Evolutionary conservation across 2,888 invertebrate species (phyloP).

Genomic region (Ommatoiulus sabulosus): DNA sequence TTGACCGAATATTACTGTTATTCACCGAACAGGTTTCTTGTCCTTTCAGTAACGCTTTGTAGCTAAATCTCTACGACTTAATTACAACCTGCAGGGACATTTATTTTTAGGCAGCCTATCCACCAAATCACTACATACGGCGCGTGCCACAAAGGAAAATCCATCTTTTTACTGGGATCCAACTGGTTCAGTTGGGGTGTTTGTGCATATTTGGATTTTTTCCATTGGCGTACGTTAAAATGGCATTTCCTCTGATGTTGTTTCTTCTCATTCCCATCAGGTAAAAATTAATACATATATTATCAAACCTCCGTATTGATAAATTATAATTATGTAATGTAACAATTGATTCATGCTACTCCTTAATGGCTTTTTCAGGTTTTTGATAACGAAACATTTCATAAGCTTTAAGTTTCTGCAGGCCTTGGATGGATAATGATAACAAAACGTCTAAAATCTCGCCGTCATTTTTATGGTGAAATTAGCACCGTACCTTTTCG

Average conservation of each 20-base stretch:
- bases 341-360: background rate
- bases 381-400: background rate
- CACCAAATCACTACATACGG: conserved; percentile 70
- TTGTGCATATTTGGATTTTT: conserved; percentile 69
- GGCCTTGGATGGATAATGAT: conserved; percentile 35
- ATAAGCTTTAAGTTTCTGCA: conserved; percentile 23
- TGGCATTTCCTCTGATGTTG: conserved; percentile 73
- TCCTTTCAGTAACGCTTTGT: background rate
- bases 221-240: conserved; percentile 72
- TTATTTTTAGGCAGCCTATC: conserved; percentile 68
- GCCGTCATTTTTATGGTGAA: background rate
- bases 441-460: background rate
- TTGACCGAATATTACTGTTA: conserved; percentile 71
- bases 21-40: conserved; percentile 71
- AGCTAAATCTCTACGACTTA: background rate
- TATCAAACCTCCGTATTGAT: background rate
- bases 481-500: background rate
- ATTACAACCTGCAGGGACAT: background rate
- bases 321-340: background rate
- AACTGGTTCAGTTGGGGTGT: conserved; percentile 68
- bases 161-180: conserved; percentile 69
- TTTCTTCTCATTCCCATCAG: conserved; percentile 68
- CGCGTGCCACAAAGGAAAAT: conserved; percentile 70
- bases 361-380: background rate
- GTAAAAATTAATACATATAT: conserved; percentile 61